phyloP scores from a whole-genome alignment of 2,113 vertebrate genomes.

The Sterna hirundo region DNA sequence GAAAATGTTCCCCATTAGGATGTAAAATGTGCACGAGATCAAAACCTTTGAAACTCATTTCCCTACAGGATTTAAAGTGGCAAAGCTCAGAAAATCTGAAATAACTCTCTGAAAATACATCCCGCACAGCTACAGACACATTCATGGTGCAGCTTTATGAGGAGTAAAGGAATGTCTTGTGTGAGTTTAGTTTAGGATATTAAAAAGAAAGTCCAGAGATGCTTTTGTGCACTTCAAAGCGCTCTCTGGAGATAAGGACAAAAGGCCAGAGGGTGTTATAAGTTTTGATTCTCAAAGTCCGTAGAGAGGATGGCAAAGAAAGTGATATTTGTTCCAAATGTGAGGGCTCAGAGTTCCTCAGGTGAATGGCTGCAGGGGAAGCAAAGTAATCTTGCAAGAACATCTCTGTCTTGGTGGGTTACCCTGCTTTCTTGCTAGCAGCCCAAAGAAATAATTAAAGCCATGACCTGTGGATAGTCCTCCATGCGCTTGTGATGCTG shows the following conservation, averaged over 20 bases:
- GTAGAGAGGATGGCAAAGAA: neutral
- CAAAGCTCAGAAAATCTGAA: conserved; percentile 47
- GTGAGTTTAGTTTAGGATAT: conserved; percentile 62
- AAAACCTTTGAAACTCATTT: conserved; percentile 60
- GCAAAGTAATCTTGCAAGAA: conserved; percentile 6
- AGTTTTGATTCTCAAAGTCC: conserved; percentile 12
- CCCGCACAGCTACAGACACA: neutral
- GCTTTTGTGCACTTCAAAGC: conserved; percentile 58
- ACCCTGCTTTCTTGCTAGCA: neutral
- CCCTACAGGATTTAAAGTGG: conserved; percentile 39
- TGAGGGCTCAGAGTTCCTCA: conserved; percentile 35
- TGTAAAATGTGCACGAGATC: conserved; percentile 5
- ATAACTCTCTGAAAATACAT: conserved; percentile 20
- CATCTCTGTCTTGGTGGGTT: neutral
- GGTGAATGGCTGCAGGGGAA: conserved; percentile 49
- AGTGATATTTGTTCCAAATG: conserved; percentile 56
- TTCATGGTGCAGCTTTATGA: neutral
- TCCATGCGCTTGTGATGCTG: neutral
- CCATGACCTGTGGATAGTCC: neutral
- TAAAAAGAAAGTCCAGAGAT: conserved; percentile 61
- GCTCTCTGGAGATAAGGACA: conserved; percentile 37
- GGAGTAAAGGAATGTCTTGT: conserved; percentile 30
- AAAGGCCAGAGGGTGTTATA: conserved; percentile 30
- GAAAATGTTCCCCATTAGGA: neutral
- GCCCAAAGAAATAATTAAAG: neutral